Evolutionary conservation across 1,140 invertebrate species (phyloP).

Genomic region (Megathymus violae): DNA sequence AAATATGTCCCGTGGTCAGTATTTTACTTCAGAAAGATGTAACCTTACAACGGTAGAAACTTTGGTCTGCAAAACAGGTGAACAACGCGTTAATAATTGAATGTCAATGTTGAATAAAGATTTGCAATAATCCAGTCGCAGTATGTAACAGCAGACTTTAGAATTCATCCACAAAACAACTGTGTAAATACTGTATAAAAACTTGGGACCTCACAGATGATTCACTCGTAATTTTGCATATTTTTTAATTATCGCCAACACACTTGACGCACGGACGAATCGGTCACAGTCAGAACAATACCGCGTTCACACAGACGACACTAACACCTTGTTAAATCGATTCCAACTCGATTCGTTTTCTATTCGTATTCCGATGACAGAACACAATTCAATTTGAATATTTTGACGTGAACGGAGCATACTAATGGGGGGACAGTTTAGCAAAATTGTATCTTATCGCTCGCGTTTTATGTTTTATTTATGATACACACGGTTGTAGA

Average conservation of each 20-base stretch:
- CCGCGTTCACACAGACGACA: conserved; percentile 10
- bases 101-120: too few species aligned
- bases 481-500: conserved; percentile 52
- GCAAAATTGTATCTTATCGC: conserved; percentile 63
- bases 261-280: conserved; percentile 11
- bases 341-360: conserved; percentile 47
- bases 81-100: too few species aligned
- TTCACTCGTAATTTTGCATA: neutral
- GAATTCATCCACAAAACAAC: too few species aligned
- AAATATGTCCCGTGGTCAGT: too few species aligned
- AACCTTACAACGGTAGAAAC: too few species aligned
- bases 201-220: too few species aligned
- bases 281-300: neutral
- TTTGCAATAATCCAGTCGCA: too few species aligned
- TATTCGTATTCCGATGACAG: conserved; percentile 65
- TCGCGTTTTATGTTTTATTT: conserved; percentile 64
- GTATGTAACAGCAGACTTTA: too few species aligned
- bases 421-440: conserved; percentile 63
- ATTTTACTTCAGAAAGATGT: too few species aligned
- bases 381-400: conserved; percentile 73
- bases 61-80: too few species aligned
- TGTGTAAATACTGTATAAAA: too few species aligned
- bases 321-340: conserved; percentile 49
- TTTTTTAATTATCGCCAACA: neutral
- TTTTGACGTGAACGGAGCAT: conserved; percentile 60